Evolutionary conservation across 2,888 invertebrate genomes (phyloP), one percentile per base, ranked within the genome.

Genomic region (Thysanoteuthis rhombus): DNA sequence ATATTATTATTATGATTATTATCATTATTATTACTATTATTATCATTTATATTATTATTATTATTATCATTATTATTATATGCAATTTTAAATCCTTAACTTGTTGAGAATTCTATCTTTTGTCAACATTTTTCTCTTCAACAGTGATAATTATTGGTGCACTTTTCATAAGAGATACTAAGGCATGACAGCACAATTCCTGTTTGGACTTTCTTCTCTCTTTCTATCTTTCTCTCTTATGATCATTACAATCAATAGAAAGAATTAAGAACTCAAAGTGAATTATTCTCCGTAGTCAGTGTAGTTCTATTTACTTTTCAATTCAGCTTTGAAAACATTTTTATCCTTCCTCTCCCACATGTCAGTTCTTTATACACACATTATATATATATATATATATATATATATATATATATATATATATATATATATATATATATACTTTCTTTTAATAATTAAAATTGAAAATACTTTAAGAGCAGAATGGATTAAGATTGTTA

Each of bases 31-130:
- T 75, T 75, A 75, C 36, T 75, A 75, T 75, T 75, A 75, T 75
- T n/a, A 75, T 28, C 4, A 58, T 58, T 58, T 28, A 28, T 58
- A 58, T 58, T 32, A 58, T 58, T 58, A 58, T 25, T 25, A 58
- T 58, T 58, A 58, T 58, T 58, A 58, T 58, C 28, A 58, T 25
- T 3, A 58, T 58, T 58, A 58, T 58, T 58, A 58, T 28, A 58
- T 75, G n/a, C 75, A 75, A 75, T 75, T 75, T 75, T n/a, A n/a
- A 75, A 75, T 36, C n/a, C 75, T 75, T 75, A 36, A n/a, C 75
- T 75, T 75, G 75, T 75, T 75, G n/a, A 75, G 75, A 75, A 75
- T 75, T 75, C n/a, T 75, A 75, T 75, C n/a, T 75, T 75, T 75
- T 75, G 75, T 75, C 75, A n/a, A 75, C n/a, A 19, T 75, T 75